phyloP scores from a whole-genome alignment of 2,888 invertebrate species.

The Nephrotoma flavescens region DNA sequence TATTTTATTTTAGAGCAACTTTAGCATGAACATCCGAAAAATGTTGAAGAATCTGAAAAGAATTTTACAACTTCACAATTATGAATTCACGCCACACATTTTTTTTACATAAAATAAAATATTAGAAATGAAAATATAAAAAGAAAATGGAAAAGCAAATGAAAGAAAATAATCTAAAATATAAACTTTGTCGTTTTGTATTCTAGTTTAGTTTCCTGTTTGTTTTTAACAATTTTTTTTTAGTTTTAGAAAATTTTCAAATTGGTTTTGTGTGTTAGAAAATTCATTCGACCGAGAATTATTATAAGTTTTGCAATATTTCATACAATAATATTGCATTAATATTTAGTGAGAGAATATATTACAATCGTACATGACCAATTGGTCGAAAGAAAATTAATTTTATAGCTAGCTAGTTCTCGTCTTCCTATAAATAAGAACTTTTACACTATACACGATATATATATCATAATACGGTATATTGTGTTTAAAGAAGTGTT shows the following conservation, averaged over 20 bases:
- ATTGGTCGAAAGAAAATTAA: not conserved
- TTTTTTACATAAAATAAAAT: not conserved
- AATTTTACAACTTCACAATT: not conserved
- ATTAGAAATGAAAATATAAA: not conserved
- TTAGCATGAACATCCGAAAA: not conserved
- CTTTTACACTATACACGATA: not conserved
- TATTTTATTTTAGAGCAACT: not conserved
- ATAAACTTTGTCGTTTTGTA: not conserved
- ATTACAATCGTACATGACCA: not conserved
- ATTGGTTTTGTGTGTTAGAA: not conserved
- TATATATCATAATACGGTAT: not conserved
- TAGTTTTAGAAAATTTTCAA: not conserved
- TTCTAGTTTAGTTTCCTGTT: not conserved
- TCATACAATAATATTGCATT: not conserved
- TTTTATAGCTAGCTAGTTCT: not conserved
- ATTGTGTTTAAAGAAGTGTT: not conserved
- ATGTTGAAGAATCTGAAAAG: not conserved
- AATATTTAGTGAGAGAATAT: not conserved
- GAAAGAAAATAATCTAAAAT: not conserved
- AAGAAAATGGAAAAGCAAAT: not conserved
- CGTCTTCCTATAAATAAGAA: not conserved
- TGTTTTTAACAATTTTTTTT: not conserved
- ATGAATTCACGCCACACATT: not conserved
- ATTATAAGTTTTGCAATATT: not conserved
- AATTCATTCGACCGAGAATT: not conserved